Evolutionary conservation across 2,888 invertebrate species (phyloP), one percentile per base, ranked within the genome.

Genomic region (Aspidapion aeneum): DNA sequence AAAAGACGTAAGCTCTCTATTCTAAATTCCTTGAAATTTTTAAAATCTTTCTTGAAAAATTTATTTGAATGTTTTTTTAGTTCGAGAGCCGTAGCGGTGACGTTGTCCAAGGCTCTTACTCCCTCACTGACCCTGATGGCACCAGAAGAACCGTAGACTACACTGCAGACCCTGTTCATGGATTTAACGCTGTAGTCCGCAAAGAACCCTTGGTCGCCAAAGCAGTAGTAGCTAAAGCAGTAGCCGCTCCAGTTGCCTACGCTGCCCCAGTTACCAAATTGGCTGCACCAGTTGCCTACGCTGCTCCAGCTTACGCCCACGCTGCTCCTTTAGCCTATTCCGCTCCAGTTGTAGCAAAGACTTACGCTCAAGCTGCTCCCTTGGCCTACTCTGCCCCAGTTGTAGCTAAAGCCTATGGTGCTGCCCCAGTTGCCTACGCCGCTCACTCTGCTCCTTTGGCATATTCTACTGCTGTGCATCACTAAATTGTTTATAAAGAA

Each of bases 121-220:
- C 83, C 18, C 77, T 84, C 55, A 76, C 81, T 18, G 84, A 84
- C 70, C 84, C 87, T n/a, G 87, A 87, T 74, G 87, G 87, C 71
- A 85, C 84, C 63, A 84, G 84, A 74, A 84, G 87, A 68, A 86
- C 84, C 22, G 87, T 87, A 0, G 87, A 87, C 68, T 86, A 86
- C 71, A 76, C 81, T 52, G 83, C 84, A 3, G 83, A 83, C 71
- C 80, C 83, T 65, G 71, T 82, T 60, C 79, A 81, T 64, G 84
- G 84, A 1, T 84, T 84, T 79, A 84, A 84, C 76, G 84, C 84
- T 49, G 82, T 84, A 51, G 84, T 84, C 12, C 82, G 81, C 71
- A 83, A 82, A 66, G 82, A 83, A 67, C 58, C 58, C 49, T 20
- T 63, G 16, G 59, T 58, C 9, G 49, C 51, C 20, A 17, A 2